Conservation (phyloP, 2,797 vertebrate species). For the Platalea minor region DNA sequence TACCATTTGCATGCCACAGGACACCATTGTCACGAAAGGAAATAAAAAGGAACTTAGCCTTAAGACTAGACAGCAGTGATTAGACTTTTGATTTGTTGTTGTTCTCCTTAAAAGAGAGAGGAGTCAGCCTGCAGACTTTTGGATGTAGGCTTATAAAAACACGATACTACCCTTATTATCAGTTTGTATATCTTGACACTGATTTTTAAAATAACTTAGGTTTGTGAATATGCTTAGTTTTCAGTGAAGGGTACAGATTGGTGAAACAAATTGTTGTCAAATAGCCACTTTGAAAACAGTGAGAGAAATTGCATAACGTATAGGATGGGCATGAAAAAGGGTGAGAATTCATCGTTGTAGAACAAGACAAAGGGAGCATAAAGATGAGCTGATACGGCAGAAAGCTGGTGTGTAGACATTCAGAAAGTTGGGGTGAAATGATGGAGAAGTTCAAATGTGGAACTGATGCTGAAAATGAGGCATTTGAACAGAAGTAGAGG, state of each 20-base stretch:
- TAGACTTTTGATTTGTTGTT: not conserved
- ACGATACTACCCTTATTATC: not conserved
- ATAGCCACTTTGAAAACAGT: not conserved
- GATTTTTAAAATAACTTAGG: not conserved
- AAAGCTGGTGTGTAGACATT: not conserved
- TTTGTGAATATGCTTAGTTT: not conserved
- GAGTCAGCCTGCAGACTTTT: not conserved
- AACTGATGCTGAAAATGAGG: not conserved
- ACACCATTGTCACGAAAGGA: not conserved
- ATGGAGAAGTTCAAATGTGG: not conserved
- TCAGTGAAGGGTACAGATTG: not conserved
- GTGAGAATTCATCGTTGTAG: not conserved
- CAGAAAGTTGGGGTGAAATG: not conserved
- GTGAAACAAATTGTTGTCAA: not conserved
- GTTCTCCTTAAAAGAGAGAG: not conserved
- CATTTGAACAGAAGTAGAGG: not conserved
- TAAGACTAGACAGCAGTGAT: not conserved
- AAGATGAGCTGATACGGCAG: not conserved
- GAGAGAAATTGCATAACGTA: not conserved
- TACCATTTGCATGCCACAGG: not conserved
- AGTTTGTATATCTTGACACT: not conserved
- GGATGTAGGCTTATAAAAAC: not conserved
- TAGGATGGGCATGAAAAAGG: not conserved
- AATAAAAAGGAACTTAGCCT: not conserved
- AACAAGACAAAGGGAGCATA: not conserved